Base-by-base conservation (phyloP, 2,888 invertebrate species). In the Diloba caeruleocephala region DNA sequence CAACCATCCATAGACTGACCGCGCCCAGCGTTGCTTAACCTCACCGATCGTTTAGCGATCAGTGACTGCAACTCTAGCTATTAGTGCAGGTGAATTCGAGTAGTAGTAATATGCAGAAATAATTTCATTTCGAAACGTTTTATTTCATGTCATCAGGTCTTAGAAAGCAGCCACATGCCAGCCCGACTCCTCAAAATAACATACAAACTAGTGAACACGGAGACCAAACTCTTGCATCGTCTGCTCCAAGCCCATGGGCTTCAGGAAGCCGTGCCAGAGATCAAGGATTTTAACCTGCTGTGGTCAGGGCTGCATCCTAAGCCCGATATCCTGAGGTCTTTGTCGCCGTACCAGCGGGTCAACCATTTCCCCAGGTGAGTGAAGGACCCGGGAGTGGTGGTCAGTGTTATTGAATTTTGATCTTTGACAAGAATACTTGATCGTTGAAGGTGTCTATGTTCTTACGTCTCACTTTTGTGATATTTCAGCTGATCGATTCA, bases 301-400 rank as follows among this genome's bases (percentile, higher is more conserved):
- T 99, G 99, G 99, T 97, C 98, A 23, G 98, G 98, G 17, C 95
- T 97, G 33, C 98, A 98, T 81, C 96, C 98, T 21, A 98, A 98
- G 84, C 97, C 98, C 17, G 98, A 98, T 76, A 95, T 97, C 10
- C 92, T 98, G 45, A 94, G 98, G 65, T 95, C 96, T 37, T 88
- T 98, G 72, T 95, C 96, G 36, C 95, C 97, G n/a, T 97, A 98
- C 87, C 99, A 99, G 89, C 95, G 98, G 78, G 97, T 99, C 52
- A 99, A 99, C 86, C 99, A 99, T 89, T 99, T 99, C 86, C 99
- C 99, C 5, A 95, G 96, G 96, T 96, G 81, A 84, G 80, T 7
- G 29, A 9, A 64, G 0, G 2, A 3, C 3, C 8, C 8, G 3
- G n/a, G 3, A 46, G 7, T 50, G 19, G 51, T 45, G 64, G 74